A percentile compares a stretch with the other conserved stretches of the same genome.
phyloP scores from a whole-genome alignment of 2,113 vertebrate genomes.

The Heterotis niloticus region DNA sequence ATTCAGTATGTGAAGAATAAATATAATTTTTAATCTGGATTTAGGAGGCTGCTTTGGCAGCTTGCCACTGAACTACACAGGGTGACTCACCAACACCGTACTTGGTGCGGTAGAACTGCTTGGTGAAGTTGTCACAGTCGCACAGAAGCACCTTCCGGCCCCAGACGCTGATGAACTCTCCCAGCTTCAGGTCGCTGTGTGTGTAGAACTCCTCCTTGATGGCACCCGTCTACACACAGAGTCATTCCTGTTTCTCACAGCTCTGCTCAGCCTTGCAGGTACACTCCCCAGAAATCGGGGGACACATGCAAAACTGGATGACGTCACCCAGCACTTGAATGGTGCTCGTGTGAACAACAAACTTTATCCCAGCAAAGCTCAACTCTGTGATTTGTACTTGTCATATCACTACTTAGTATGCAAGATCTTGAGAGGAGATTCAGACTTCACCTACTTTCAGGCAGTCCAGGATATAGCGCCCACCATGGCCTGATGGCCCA shows the following conservation, averaged over 20 bases:
- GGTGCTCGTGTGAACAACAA: too few species aligned
- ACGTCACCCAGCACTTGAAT: too few species aligned
- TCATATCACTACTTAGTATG: too few species aligned
- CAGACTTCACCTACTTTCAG: slow-evolving; percentile 62
- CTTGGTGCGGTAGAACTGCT: slow-evolving; percentile 79
- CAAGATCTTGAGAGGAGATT: too few species aligned
- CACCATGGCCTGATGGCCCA: slow-evolving; percentile 52
- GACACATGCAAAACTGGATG: too few species aligned
- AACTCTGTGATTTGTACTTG: too few species aligned
- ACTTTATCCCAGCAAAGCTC: too few species aligned
- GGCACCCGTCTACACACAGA: slow-evolving; percentile 69
- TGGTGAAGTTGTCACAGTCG: slow-evolving; percentile 90
- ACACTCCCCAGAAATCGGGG: too few species aligned
- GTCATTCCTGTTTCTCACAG: too few species aligned
- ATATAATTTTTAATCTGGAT: too few species aligned
- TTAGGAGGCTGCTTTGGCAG: too few species aligned
- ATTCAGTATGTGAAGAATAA: not conserved
- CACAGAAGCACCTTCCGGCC: slow-evolving; percentile 77
- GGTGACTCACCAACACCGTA: slow-evolving; percentile 77
- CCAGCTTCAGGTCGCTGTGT: slow-evolving; percentile 79
- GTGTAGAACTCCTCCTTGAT: slow-evolving; percentile 76
- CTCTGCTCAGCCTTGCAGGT: too few species aligned
- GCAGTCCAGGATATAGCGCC: slow-evolving; percentile 73
- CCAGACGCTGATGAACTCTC: slow-evolving; percentile 79
- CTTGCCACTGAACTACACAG: not conserved